Evolutionary conservation across 2,113 vertebrate genomes (phyloP).

Genomic region (Budorcas taxicolor): DNA sequence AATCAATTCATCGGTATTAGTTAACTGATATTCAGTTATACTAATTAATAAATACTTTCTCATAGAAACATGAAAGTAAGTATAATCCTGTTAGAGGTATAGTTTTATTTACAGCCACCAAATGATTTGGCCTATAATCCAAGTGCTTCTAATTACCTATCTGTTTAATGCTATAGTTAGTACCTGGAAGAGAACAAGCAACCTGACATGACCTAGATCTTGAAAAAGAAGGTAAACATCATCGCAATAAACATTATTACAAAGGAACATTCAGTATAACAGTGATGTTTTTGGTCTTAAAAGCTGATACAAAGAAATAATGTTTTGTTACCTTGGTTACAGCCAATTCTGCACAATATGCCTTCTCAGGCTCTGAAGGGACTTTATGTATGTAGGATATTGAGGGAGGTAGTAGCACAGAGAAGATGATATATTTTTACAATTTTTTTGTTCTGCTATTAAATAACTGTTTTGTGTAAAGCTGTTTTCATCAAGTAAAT

Average conservation of each 20-base stretch:
- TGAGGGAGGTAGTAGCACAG: neutral
- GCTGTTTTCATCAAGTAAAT: neutral
- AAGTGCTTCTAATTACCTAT: neutral
- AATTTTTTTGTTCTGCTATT: neutral
- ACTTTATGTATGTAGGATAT: neutral
- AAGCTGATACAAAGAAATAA: slow-evolving; percentile 28
- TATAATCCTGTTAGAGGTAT: neutral
- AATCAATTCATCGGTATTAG: neutral
- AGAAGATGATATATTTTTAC: neutral
- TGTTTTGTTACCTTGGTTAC: slow-evolving; percentile 65
- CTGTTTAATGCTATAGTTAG: neutral
- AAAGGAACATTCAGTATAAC: slow-evolving; percentile 2
- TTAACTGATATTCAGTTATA: neutral
- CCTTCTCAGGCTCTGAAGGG: slow-evolving; percentile 4
- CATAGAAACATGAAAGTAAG: neutral
- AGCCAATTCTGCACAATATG: slow-evolving; percentile 19
- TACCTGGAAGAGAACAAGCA: slow-evolving; percentile 15
- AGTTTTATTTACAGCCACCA: neutral
- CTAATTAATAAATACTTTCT: neutral
- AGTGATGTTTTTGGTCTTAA: neutral
- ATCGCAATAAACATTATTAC: neutral
- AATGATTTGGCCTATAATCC: neutral
- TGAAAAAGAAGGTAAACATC: neutral
- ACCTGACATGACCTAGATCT: neutral
- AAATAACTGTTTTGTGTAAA: neutral